These are phyloP conservation scores for Melipona bicolor DNA, from an alignment of 2,888 invertebrate species.

Conservation along the genomic window DNA sequence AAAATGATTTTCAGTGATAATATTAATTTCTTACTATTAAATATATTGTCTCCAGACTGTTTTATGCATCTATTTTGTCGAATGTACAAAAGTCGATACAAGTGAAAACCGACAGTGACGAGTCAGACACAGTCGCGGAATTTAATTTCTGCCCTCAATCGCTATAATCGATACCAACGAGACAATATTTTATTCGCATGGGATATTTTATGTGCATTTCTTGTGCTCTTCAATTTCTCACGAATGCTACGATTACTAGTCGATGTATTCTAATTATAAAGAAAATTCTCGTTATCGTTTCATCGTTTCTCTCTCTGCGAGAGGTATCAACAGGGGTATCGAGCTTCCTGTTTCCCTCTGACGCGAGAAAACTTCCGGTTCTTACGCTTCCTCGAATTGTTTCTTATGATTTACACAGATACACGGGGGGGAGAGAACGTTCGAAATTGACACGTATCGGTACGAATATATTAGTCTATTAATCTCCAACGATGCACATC, in stretches of 20 bases:
- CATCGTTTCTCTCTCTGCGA: neutral
- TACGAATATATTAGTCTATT: too few species aligned
- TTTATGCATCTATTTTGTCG: neutral
- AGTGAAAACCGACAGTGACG: too few species aligned
- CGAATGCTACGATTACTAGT: neutral
- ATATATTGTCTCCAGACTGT: neutral
- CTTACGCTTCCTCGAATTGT: neutral
- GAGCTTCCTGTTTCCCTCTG: neutral
- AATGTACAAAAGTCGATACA: too few species aligned
- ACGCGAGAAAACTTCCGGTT: neutral
- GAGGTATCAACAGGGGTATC: neutral
- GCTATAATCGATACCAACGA: too few species aligned
- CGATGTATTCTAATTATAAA: neutral
- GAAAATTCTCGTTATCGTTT: conserved; percentile 16
- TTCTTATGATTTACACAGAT: neutral
- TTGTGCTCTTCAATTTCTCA: neutral
- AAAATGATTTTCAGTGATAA: too few species aligned
- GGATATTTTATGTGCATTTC: neutral
- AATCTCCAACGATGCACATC: too few species aligned
- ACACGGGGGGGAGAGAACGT: too few species aligned
- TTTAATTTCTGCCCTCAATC: too few species aligned
- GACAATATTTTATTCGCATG: too few species aligned
- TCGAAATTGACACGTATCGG: too few species aligned
- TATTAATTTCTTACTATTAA: too few species aligned
- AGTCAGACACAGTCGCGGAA: too few species aligned